Percentiles rank a stretch among this genome's conserved stretches.
These are phyloP conservation scores for Drosophila nr. perissopoda DNA, from an alignment of 2,888 invertebrate genomes.

Conservation along the genomic window DNA sequence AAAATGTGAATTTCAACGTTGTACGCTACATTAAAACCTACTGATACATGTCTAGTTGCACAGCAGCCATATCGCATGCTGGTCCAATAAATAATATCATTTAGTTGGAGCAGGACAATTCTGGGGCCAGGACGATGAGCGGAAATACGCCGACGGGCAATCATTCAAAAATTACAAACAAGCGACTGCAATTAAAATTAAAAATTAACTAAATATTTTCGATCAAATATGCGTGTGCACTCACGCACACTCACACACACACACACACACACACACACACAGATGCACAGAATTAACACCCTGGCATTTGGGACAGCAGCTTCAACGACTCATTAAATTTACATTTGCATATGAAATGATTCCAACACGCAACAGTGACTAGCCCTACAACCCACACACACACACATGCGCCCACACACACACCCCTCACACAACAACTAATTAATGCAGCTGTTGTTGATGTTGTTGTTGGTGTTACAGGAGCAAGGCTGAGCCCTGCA, in stretches of 20 bases:
- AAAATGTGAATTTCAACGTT: conserved; percentile 27
- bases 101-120: conserved; percentile 42
- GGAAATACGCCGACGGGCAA: conserved; percentile 41
- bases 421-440: conserved; percentile 48
- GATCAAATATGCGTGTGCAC: conserved; percentile 31
- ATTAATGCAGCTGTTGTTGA: conserved; percentile 64
- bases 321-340: conserved; percentile 77
- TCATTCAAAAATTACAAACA: conserved; percentile 74
- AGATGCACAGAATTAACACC: conserved; percentile 37
- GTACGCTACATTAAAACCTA: conserved; percentile 21
- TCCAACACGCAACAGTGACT: conserved; percentile 56
- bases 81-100: conserved; percentile 61
- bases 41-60: conserved; percentile 5
- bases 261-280: conserved; percentile 2
- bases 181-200: conserved; percentile 77
- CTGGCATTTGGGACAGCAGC: conserved; percentile 33
- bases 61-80: conserved; percentile 15
- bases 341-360: conserved; percentile 77
- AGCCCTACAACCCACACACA: neutral
- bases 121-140: conserved; percentile 13
- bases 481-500: conserved; percentile 44
- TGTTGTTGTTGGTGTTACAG: conserved; percentile 27
- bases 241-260: conserved; percentile 1
- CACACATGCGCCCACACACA: neutral
- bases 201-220: conserved; percentile 76